phyloP scores from a whole-genome alignment of 1,140 invertebrate genomes.

The Monomorium pharaonis region DNA sequence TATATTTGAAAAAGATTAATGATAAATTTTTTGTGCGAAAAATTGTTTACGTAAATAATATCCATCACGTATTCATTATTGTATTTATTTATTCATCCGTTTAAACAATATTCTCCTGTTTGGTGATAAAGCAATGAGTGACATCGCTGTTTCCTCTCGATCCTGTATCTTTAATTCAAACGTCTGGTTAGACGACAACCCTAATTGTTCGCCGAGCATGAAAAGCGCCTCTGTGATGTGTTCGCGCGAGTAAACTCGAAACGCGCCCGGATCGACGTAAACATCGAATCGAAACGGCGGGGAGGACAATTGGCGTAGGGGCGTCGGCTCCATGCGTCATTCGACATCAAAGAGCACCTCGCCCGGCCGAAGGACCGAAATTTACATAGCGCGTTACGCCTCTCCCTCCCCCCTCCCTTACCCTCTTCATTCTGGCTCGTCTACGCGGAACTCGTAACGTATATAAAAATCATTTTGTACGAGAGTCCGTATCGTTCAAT shows the following conservation, averaged over 20 bases:
- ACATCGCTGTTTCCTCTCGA: neutral
- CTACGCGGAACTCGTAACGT: neutral
- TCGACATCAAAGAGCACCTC: constrained; percentile 59
- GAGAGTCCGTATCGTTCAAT: constrained; percentile 3
- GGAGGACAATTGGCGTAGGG: constrained; percentile 49
- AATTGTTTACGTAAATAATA: too few species aligned
- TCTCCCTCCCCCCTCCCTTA: neutral
- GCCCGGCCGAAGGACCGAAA: constrained; percentile 31
- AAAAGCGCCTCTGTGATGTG: constrained; percentile 63
- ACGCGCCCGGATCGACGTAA: constrained; percentile 29
- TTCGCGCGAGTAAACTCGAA: constrained; percentile 13
- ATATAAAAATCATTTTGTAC: constrained; percentile 55
- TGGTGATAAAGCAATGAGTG: neutral
- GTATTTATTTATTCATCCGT: too few species aligned
- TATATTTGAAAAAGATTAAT: neutral
- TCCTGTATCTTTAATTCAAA: constrained; percentile 1
- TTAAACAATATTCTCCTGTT: neutral
- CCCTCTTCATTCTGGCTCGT: neutral
- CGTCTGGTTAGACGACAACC: neutral
- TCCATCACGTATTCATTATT: too few species aligned
- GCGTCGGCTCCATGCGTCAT: constrained; percentile 42
- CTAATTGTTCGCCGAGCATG: constrained; percentile 56
- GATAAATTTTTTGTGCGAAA: neutral
- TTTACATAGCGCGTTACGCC: constrained; percentile 16
- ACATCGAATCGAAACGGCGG: constrained; percentile 41